Conservation (phyloP, 2,888 invertebrate species). For the Pachydiplax longipennis region DNA sequence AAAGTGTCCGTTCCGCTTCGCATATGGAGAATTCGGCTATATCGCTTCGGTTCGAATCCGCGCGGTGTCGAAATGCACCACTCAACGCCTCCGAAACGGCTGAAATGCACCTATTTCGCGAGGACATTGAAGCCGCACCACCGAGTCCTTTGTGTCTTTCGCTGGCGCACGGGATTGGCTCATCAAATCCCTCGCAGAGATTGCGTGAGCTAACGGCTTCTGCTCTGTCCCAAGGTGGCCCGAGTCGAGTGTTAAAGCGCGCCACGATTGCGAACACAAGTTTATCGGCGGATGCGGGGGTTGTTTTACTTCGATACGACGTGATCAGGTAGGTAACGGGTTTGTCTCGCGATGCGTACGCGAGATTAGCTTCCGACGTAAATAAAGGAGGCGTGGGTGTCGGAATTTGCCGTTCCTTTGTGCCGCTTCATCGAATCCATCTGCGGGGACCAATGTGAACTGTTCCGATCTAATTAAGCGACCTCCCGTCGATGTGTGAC, state of each 20-base stretch:
- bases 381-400: not conserved
- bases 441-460: too few species aligned
- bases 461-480: too few species aligned
- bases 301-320: too few species aligned
- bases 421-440: too few species aligned
- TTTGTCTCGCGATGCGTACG: not conserved
- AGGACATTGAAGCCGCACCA: too few species aligned
- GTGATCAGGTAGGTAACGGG: not conserved
- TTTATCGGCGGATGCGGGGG: not conserved
- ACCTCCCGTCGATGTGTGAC: too few species aligned
- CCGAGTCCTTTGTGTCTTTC: too few species aligned
- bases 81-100: too few species aligned
- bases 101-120: too few species aligned
- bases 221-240: not conserved
- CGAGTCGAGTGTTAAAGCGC: not conserved
- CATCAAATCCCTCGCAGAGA: not conserved
- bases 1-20: not conserved
- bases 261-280: not conserved
- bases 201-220: not conserved
- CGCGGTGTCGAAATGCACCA: not conserved
- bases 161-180: not conserved
- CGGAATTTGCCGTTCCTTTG: too few species aligned
- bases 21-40: not conserved
- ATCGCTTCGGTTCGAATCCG: not conserved
- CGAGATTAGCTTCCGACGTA: not conserved